Evolutionary conservation across 2,113 vertebrate species (phyloP).

Genomic region (Eleginops maclovinus): DNA sequence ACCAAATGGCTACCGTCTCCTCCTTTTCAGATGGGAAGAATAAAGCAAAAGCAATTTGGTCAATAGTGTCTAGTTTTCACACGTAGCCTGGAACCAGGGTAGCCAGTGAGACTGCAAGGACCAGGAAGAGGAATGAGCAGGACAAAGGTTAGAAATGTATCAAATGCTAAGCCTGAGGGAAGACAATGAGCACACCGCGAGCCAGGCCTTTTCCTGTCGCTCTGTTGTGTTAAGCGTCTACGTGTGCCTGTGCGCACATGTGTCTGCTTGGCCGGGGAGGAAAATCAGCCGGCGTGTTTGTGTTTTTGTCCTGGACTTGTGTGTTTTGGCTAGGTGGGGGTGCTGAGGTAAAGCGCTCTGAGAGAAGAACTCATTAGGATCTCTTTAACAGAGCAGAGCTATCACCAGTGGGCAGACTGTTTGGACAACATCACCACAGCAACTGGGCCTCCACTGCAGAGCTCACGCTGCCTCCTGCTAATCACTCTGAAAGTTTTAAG

Average conservation of each 20-base stretch:
- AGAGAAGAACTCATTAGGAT: slow-evolving; percentile 58
- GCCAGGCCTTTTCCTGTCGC: slow-evolving; percentile 76
- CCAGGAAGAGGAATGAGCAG: slow-evolving; percentile 68
- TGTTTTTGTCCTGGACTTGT: slow-evolving; percentile 70
- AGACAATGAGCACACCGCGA: slow-evolving; percentile 70
- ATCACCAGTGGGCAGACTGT: slow-evolving; percentile 25
- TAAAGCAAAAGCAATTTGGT: slow-evolving; percentile 48
- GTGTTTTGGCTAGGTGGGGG: slow-evolving; percentile 65
- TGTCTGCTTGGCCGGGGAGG: slow-evolving; percentile 51
- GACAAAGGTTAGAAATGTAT: slow-evolving; percentile 82
- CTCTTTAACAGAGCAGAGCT: slow-evolving; percentile 23
- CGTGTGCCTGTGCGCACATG: slow-evolving; percentile 58
- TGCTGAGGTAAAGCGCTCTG: slow-evolving; percentile 33
- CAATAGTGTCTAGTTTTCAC: slow-evolving; percentile 60
- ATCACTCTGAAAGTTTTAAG: slow-evolving; percentile 11
- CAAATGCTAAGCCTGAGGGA: slow-evolving; percentile 72
- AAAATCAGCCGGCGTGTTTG: slow-evolving; percentile 51
- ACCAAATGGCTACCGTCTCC: slow-evolving; percentile 62
- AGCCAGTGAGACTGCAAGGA: slow-evolving; percentile 48
- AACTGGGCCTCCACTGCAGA: slow-evolving; percentile 18
- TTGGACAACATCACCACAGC: slow-evolving; percentile 39
- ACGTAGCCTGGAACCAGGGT: slow-evolving; percentile 44
- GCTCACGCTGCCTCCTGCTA: not conserved
- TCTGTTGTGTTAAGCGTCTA: slow-evolving; percentile 56
- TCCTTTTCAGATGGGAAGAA: slow-evolving; percentile 42